Conservation (phyloP, 2,113 vertebrate genomes). For the Argyrosomus japonicus region DNA sequence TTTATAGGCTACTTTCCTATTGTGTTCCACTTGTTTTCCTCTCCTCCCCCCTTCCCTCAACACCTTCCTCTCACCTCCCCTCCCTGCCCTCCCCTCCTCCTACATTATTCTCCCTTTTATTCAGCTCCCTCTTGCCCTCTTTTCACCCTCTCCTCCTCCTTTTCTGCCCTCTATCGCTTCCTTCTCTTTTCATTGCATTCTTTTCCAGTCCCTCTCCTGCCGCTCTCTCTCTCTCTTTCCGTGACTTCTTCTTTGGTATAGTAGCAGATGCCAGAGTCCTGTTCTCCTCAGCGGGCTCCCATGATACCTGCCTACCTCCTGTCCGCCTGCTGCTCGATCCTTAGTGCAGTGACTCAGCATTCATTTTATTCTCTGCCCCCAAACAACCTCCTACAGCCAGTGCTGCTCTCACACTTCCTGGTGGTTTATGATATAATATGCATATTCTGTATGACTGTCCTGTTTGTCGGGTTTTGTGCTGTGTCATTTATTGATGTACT, state of each 20-base stretch:
- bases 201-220: neutral
- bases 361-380: conserved; percentile 23
- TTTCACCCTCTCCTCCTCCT: neutral
- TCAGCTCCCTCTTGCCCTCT: neutral
- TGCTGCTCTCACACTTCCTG: neutral
- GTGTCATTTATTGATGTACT: neutral
- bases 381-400: conserved; percentile 24
- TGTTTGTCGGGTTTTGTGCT: neutral
- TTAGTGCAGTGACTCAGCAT: conserved; percentile 71
- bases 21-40: neutral
- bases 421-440: neutral
- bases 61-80: neutral
- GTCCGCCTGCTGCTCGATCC: conserved; percentile 50
- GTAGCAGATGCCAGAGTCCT: conserved; percentile 65
- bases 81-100: neutral
- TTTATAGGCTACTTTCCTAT: conserved; percentile 4
- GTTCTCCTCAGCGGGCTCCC: conserved; percentile 59
- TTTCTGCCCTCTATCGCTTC: neutral
- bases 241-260: conserved; percentile 10
- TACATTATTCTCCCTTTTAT: neutral
- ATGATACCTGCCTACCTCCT: conserved; percentile 58
- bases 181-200: neutral
- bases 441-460: neutral
- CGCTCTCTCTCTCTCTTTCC: neutral
- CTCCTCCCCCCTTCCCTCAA: neutral